Percentiles rank a stretch among this genome's conserved stretches.
phyloP scores from a whole-genome alignment of 2,113 vertebrate species.

The Chaetodon trifascialis region DNA sequence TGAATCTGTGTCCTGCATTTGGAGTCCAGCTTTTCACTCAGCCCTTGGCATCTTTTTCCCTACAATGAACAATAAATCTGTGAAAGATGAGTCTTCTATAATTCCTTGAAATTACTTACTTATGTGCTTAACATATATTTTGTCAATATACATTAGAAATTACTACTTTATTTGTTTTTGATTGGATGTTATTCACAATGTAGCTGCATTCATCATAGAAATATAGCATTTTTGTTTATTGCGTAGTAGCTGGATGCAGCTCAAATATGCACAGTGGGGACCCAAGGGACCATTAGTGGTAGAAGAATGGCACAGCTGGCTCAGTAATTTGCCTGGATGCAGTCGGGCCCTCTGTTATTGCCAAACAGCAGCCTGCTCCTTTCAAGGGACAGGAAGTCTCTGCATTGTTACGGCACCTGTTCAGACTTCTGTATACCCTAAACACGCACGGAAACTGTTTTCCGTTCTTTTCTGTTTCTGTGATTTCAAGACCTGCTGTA shows the following conservation, averaged over 20 bases:
- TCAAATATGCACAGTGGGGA: slow-evolving; percentile 24
- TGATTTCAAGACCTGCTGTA: slow-evolving; percentile 47
- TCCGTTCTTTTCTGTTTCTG: slow-evolving; percentile 42
- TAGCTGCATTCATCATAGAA: neutral
- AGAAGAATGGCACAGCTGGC: slow-evolving; percentile 59
- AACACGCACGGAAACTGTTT: slow-evolving; percentile 30
- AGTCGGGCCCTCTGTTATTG: slow-evolving; percentile 47
- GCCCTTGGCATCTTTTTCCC: too few relatives aligned
- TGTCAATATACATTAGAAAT: neutral
- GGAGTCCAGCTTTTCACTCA: too few relatives aligned
- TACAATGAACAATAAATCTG: too few relatives aligned
- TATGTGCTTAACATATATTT: neutral
- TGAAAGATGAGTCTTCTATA: too few relatives aligned
- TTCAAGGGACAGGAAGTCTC: slow-evolving; percentile 67
- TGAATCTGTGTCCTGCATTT: too few relatives aligned
- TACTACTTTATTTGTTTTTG: neutral
- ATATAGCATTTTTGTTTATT: slow-evolving; percentile 20
- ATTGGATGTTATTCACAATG: neutral
- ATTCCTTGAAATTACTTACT: too few relatives aligned
- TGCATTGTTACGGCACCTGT: slow-evolving; percentile 65
- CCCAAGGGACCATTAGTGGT: slow-evolving; percentile 41
- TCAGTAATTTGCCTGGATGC: slow-evolving; percentile 61
- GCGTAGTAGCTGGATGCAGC: slow-evolving; percentile 13
- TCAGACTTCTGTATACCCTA: slow-evolving; percentile 60
- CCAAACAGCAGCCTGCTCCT: slow-evolving; percentile 63